phyloP scores from a whole-genome alignment of 2,113 vertebrate species.

The Baryphthengus martii region DNA sequence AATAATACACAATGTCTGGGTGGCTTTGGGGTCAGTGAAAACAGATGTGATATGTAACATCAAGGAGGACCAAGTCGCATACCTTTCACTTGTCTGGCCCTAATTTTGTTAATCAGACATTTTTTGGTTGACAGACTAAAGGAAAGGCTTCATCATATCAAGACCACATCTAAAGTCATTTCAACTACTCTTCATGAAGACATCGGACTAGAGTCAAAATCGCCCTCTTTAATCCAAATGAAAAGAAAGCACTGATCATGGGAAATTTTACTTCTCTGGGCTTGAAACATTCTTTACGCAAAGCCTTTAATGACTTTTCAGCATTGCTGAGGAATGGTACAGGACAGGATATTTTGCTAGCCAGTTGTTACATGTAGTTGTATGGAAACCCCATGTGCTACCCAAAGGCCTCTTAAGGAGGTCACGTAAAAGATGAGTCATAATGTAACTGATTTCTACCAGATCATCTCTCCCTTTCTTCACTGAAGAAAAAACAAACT shows the following conservation, averaged over 20 bases:
- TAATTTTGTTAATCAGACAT: background rate
- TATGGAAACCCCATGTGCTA: slow-evolving; percentile 37
- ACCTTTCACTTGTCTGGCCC: background rate
- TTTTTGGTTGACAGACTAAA: background rate
- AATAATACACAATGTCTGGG: background rate
- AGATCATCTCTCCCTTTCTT: slow-evolving; percentile 36
- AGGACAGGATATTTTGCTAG: background rate
- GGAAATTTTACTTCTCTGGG: background rate
- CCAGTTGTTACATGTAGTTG: background rate
- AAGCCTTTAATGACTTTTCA: background rate
- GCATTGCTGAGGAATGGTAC: background rate
- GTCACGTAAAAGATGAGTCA: slow-evolving; percentile 52
- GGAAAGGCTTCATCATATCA: background rate
- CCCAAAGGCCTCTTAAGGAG: slow-evolving; percentile 17
- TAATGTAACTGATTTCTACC: slow-evolving; percentile 51
- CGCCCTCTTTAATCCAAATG: background rate
- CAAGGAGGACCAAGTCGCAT: background rate
- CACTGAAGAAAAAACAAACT: slow-evolving; percentile 44
- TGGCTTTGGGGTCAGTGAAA: background rate
- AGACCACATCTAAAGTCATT: background rate
- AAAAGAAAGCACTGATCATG: background rate
- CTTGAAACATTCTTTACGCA: background rate
- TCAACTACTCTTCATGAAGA: background rate
- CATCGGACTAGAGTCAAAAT: background rate
- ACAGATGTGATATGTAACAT: background rate